phyloP scores from a whole-genome alignment of 2,113 vertebrate species.

The Marmota monax region DNA sequence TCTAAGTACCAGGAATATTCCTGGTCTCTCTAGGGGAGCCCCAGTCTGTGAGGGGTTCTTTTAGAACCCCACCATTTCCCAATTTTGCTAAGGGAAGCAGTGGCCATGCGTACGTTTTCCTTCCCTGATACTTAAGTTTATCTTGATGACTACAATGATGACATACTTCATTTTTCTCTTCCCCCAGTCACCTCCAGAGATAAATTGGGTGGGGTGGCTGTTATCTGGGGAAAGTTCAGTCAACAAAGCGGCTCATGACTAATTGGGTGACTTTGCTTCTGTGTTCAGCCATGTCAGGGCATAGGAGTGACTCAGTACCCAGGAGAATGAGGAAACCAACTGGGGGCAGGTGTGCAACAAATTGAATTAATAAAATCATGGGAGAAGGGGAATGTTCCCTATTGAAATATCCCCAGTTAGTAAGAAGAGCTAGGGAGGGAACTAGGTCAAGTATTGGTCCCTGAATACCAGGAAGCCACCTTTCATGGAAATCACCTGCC shows the following conservation, averaged over 20 bases:
- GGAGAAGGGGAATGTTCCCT: not conserved
- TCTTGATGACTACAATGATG: not conserved
- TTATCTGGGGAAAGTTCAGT: not conserved
- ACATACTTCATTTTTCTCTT: not conserved
- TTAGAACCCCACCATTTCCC: not conserved
- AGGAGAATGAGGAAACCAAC: not conserved
- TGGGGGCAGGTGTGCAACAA: not conserved
- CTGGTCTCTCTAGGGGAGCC: not conserved
- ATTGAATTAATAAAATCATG: constrained; percentile 50
- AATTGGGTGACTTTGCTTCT: not conserved
- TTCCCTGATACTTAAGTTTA: not conserved
- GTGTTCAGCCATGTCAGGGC: not conserved
- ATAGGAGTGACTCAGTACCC: not conserved
- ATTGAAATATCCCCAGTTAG: not conserved
- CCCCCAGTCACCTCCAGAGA: not conserved
- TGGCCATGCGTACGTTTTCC: not conserved
- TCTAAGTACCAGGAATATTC: not conserved
- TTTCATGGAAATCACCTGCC: constrained; percentile 71
- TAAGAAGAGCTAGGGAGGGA: not conserved
- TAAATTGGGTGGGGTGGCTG: not conserved
- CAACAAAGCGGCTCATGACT: not conserved
- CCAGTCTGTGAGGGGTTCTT: not conserved
- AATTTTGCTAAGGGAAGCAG: not conserved
- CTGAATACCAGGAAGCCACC: constrained; percentile 49
- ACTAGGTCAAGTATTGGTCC: constrained; percentile 52